These are phyloP conservation scores for Campaea margaritaria DNA, from an alignment of 2,888 invertebrate species.

Conservation along the genomic window DNA sequence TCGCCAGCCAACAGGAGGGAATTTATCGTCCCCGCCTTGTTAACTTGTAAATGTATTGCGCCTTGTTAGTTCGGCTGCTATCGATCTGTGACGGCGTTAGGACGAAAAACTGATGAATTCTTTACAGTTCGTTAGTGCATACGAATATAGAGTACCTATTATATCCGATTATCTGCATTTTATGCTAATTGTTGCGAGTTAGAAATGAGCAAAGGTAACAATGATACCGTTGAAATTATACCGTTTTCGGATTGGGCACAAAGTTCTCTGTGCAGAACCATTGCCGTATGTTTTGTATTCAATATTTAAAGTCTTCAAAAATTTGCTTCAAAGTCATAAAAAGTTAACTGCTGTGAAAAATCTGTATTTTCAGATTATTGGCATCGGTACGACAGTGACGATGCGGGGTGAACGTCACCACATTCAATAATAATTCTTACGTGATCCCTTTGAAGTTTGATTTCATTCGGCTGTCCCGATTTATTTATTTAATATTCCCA, in stretches of 20 bases:
- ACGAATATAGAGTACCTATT: not conserved
- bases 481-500: constrained; percentile 28
- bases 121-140: not conserved
- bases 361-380: too few relatives aligned
- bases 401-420: not conserved
- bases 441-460: constrained; percentile 15
- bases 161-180: not conserved
- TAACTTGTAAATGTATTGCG: constrained; percentile 71
- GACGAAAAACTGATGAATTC: constrained; percentile 28
- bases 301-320: too few relatives aligned
- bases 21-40: constrained; percentile 70
- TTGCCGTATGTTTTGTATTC: too few relatives aligned
- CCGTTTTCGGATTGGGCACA: too few relatives aligned
- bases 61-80: constrained; percentile 63
- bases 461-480: constrained; percentile 30
- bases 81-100: constrained; percentile 41
- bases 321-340: too few relatives aligned
- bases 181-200: not conserved
- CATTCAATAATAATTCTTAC: not conserved
- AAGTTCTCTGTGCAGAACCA: too few relatives aligned
- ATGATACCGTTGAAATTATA: too few relatives aligned
- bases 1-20: constrained; percentile 50
- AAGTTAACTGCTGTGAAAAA: too few relatives aligned
- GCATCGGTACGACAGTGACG: too few relatives aligned
- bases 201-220: not conserved